A percentile compares a stretch with the other conserved stretches of the same genome.
phyloP scores from a whole-genome alignment of 2,113 vertebrate species.

The Oncorhynchus tshawytscha region DNA sequence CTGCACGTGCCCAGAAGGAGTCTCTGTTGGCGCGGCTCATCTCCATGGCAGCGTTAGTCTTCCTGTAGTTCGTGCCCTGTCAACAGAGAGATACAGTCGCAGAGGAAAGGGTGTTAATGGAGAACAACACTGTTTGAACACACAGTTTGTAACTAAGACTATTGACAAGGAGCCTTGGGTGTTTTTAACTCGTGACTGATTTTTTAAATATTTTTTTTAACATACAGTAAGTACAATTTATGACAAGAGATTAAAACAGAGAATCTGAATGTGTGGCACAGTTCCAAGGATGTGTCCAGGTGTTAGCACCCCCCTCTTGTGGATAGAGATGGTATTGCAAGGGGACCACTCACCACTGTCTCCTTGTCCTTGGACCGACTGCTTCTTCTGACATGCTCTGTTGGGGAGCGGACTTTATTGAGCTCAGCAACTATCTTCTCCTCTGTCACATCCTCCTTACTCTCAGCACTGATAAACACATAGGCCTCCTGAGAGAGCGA shows the following conservation, averaged over 20 bases:
- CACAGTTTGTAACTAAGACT: not conserved
- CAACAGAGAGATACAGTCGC: conserved; percentile 1
- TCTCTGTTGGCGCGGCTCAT: conserved; percentile 80
- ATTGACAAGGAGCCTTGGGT: no score
- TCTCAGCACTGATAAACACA: conserved; percentile 67
- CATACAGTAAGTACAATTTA: no score
- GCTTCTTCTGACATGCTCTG: conserved; percentile 65
- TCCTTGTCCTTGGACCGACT: conserved; percentile 67
- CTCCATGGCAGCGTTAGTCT: conserved; percentile 84
- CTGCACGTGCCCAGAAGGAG: conserved; percentile 85
- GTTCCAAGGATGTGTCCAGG: not conserved
- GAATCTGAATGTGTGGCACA: no score
- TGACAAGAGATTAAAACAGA: no score
- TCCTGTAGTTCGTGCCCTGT: conserved; percentile 86
- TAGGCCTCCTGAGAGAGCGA: conserved; percentile 69
- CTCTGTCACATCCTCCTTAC: conserved; percentile 71
- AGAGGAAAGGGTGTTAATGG: not conserved
- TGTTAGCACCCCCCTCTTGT: conserved; percentile 51
- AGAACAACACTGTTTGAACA: not conserved
- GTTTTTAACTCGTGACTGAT: no score
- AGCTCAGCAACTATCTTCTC: conserved; percentile 66
- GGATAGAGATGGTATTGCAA: conserved; percentile 10
- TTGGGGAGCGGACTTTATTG: conserved; percentile 56
- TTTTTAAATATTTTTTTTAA: no score
- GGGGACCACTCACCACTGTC: conserved; percentile 66